Base-by-base conservation (phyloP, 1,140 invertebrate genomes). In the Chymomyza costata region DNA sequence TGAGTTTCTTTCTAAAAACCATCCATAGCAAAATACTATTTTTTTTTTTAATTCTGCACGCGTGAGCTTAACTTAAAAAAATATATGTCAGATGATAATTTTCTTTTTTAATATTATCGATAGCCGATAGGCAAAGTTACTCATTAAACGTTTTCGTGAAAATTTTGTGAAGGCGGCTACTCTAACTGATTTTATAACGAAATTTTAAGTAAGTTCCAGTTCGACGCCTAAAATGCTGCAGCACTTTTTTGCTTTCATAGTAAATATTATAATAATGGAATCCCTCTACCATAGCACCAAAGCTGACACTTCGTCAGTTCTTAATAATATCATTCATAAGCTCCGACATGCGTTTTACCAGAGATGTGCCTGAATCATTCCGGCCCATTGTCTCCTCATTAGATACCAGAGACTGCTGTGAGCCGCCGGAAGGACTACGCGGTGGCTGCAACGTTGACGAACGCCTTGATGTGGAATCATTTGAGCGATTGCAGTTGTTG, bases 401-500 rank as follows among this genome's bases (percentile, higher is more conserved):
- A 37, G 84, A 85, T 17, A 78, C 43, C 8, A 84, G 61, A 21
- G 84, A 86, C 47, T 82, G 83, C 43, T 83, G 73, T 40, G 90
- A 89, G 21, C 87, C 87, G 59, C 87, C 88, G 40, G 91, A 92
- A 10, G 93, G 90, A 78, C 91, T 92, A 80, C 93, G 88, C 37
- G 91, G 91, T 41, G 90, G 87, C 52, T 91, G 89, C 43, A 90
- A 86, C 28, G 89, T 89, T 18, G 84, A 86, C n/a, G 86, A 85
- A 28, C 88, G 76, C 55, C 81, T 65, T 13, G 82, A 82, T 32
- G 63, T 80, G 37, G 69, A 64, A 71, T 85, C 76, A 57, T 71
- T 83, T n/a, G 67, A 67, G 31, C 81, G 81, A 57, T 60, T 85
- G 88, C 98, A 99, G 88, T 99, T 99, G 85, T 99, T 99, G 15